A percentile compares a stretch with the other conserved stretches of the same genome.
These are phyloP conservation scores for Bombycilla garrulus DNA, from an alignment of 2,113 vertebrate genomes.

Conservation along the genomic window DNA sequence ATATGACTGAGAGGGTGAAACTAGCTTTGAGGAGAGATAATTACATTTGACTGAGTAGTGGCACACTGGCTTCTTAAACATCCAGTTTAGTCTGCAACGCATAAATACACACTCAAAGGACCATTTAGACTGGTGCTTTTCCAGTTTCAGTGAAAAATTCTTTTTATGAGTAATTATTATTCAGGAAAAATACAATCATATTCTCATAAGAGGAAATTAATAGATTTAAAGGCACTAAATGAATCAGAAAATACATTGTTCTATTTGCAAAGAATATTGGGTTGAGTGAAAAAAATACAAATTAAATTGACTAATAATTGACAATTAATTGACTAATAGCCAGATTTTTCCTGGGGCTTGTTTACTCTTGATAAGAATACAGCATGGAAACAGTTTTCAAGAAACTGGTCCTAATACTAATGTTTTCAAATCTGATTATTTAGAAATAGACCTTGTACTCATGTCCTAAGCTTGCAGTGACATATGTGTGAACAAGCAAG, in stretches of 20 bases:
- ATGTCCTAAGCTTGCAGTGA: background rate
- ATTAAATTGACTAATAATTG: background rate
- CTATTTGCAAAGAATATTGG: background rate
- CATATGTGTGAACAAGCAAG: background rate
- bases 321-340: background rate
- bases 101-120: background rate
- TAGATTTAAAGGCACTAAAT: background rate
- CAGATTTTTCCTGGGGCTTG: background rate
- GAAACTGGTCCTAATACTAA: background rate
- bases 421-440: background rate
- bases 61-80: background rate
- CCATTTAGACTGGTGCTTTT: background rate
- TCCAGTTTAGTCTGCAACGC: background rate
- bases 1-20: background rate
- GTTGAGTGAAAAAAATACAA: background rate
- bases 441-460: background rate
- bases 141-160: background rate
- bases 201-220: background rate
- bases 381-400: background rate
- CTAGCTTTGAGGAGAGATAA: background rate
- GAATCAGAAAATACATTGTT: background rate
- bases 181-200: background rate
- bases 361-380: background rate
- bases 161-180: background rate
- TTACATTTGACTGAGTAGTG: background rate